Evolutionary conservation across 2,113 vertebrate genomes (phyloP).

Genomic region (Megaleporinus macrocephalus): DNA sequence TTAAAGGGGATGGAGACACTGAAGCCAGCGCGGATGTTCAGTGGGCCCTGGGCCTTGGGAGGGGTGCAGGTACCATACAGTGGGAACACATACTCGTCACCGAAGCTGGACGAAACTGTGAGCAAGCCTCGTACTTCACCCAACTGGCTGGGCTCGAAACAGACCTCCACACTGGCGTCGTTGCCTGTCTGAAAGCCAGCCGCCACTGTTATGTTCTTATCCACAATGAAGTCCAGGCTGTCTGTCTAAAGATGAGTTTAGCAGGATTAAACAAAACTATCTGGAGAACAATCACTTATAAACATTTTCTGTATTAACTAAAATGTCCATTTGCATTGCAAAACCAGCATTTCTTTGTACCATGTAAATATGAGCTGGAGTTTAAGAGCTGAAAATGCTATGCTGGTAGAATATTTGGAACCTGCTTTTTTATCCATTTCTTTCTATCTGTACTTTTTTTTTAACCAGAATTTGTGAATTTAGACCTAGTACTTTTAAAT

Average conservation of each 20-base stretch:
- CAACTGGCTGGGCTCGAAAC: slow-evolving; percentile 83
- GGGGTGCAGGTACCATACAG: slow-evolving; percentile 76
- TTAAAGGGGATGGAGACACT: slow-evolving; percentile 85
- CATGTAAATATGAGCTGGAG: too few relatives aligned
- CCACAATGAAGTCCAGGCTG: slow-evolving; percentile 76
- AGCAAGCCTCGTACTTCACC: slow-evolving; percentile 79
- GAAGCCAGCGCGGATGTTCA: slow-evolving; percentile 71
- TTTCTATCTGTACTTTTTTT: too few relatives aligned
- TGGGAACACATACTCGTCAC: slow-evolving; percentile 81
- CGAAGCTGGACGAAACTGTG: slow-evolving; percentile 69
- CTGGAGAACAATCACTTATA: too few relatives aligned
- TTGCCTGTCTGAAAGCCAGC: slow-evolving; percentile 75
- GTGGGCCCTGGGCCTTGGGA: slow-evolving; percentile 85
- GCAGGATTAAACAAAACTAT: background rate
- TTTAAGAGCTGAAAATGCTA: too few relatives aligned
- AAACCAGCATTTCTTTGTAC: too few relatives aligned
- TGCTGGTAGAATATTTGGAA: too few relatives aligned
- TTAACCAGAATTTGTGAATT: too few relatives aligned
- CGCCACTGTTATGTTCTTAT: slow-evolving; percentile 68
- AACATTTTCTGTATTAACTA: too few relatives aligned
- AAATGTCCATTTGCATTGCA: too few relatives aligned
- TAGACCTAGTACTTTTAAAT: too few relatives aligned
- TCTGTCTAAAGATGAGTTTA: slow-evolving; percentile 72
- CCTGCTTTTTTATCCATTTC: too few relatives aligned
- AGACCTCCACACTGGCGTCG: slow-evolving; percentile 78